Evolutionary conservation across 2,888 invertebrate genomes (phyloP).

Genomic region (Dasysyrphus albostriatus): DNA sequence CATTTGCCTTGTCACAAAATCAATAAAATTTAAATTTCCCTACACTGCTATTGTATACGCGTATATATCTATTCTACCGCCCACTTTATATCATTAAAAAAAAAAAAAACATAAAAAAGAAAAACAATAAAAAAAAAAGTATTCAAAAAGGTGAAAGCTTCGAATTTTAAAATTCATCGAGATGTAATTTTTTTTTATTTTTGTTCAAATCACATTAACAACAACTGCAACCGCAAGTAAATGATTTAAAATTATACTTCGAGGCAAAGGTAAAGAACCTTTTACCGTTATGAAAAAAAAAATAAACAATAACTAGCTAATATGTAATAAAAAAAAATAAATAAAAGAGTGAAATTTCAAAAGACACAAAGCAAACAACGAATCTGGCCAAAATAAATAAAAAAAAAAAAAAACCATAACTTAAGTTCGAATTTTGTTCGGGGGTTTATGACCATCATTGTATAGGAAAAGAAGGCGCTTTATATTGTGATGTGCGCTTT

Average conservation of each 20-base stretch:
- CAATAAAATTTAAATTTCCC: slow-evolving; percentile 25
- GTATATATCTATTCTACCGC: slow-evolving; percentile 15
- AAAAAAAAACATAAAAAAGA: not conserved
- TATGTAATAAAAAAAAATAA: slow-evolving; percentile 18
- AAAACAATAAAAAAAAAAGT: not conserved
- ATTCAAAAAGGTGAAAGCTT: slow-evolving; percentile 41
- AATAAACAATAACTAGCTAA: slow-evolving; percentile 38
- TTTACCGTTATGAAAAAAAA: slow-evolving; percentile 35
- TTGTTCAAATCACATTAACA: slow-evolving; percentile 3
- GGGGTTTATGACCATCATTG: slow-evolving; percentile 45
- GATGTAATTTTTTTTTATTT: slow-evolving; percentile 13
- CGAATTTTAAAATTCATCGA: slow-evolving; percentile 5
- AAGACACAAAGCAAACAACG: slow-evolving; percentile 35
- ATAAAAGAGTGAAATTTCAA: slow-evolving; percentile 48
- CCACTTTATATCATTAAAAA: slow-evolving; percentile 54
- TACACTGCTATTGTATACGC: not conserved
- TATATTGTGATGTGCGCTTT: slow-evolving; percentile 53
- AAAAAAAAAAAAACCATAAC: slow-evolving; percentile 40
- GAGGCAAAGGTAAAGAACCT: slow-evolving; percentile 68
- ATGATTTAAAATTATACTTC: slow-evolving; percentile 35
- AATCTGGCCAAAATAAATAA: slow-evolving; percentile 18
- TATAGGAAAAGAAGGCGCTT: slow-evolving; percentile 14
- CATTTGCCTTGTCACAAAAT: not conserved
- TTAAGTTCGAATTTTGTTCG: slow-evolving; percentile 46
- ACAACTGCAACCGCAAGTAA: slow-evolving; percentile 54